Evolutionary conservation across 2,797 vertebrate genomes (phyloP).

Genomic region (Cyclopterus lumpus): DNA sequence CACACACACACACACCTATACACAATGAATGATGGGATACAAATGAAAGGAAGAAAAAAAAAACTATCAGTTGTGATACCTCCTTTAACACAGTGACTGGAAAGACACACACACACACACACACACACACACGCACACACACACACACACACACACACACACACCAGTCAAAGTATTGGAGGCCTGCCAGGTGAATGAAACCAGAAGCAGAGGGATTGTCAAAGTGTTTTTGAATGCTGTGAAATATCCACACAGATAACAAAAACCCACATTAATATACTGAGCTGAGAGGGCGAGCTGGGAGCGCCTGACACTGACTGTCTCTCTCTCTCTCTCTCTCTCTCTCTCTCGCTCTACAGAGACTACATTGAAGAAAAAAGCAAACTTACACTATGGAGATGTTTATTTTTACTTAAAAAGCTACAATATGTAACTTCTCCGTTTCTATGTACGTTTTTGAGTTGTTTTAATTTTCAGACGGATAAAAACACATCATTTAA

Average conservation of each 20-base stretch:
- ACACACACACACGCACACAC: constrained; percentile 26
- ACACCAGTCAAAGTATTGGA: constrained; percentile 36
- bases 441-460: too few relatives aligned
- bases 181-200: constrained; percentile 52
- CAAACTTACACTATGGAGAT: too few relatives aligned
- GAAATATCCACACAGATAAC: constrained; percentile 56
- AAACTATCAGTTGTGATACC: constrained; percentile 50
- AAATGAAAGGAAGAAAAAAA: constrained; percentile 56
- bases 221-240: constrained; percentile 49
- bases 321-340: too few relatives aligned
- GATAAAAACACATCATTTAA: too few relatives aligned
- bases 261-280: constrained; percentile 47
- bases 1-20: constrained; percentile 19
- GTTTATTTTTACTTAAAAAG: too few relatives aligned
- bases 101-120: background rate
- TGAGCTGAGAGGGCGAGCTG: constrained; percentile 25
- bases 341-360: too few relatives aligned
- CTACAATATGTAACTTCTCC: too few relatives aligned
- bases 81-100: constrained; percentile 40
- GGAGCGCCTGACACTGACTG: constrained; percentile 39
- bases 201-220: constrained; percentile 53
- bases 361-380: too few relatives aligned
- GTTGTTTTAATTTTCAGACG: too few relatives aligned
- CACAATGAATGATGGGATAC: constrained; percentile 45
- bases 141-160: constrained; percentile 10